These are phyloP conservation scores for Meteorus sp. DNA, from an alignment of 1,140 invertebrate genomes.

Conservation along the genomic window DNA sequence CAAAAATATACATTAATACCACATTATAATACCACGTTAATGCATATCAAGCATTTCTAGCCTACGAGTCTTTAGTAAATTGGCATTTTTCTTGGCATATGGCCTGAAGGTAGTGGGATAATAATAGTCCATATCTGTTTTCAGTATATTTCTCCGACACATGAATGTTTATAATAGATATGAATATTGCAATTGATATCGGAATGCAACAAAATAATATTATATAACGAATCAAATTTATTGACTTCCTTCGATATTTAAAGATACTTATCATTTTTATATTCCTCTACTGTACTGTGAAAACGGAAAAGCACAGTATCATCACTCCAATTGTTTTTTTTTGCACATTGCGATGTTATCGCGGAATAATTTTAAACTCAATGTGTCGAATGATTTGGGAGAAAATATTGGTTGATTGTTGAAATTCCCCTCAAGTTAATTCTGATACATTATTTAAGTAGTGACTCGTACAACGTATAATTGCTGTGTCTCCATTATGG, in stretches of 20 bases:
- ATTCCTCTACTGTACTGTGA: too few species aligned
- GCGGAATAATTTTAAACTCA: too few species aligned
- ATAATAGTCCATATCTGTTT: constrained; percentile 23
- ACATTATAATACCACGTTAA: constrained; percentile 36
- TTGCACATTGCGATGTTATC: too few species aligned
- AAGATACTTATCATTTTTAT: too few species aligned
- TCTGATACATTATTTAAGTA: constrained; percentile 26
- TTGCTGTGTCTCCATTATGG: constrained; percentile 20
- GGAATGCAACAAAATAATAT: not conserved
- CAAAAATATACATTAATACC: constrained; percentile 36
- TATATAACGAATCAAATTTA: not conserved
- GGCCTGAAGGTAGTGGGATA: constrained; percentile 39
- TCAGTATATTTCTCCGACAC: constrained; percentile 14
- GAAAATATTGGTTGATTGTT: not conserved
- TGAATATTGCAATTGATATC: too few species aligned
- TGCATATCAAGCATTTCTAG: constrained; percentile 36
- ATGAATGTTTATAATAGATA: too few species aligned
- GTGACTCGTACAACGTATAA: constrained; percentile 25
- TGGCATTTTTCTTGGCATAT: constrained; percentile 52
- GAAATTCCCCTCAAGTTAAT: constrained; percentile 6
- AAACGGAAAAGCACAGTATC: too few species aligned
- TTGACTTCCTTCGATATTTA: not conserved
- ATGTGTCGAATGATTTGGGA: too few species aligned
- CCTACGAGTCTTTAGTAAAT: constrained; percentile 54
- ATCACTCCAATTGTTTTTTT: too few species aligned